Evolutionary conservation across 1,140 invertebrate species (phyloP), one percentile per base, ranked within the genome.

Genomic region (Cydia fagiglandana): DNA sequence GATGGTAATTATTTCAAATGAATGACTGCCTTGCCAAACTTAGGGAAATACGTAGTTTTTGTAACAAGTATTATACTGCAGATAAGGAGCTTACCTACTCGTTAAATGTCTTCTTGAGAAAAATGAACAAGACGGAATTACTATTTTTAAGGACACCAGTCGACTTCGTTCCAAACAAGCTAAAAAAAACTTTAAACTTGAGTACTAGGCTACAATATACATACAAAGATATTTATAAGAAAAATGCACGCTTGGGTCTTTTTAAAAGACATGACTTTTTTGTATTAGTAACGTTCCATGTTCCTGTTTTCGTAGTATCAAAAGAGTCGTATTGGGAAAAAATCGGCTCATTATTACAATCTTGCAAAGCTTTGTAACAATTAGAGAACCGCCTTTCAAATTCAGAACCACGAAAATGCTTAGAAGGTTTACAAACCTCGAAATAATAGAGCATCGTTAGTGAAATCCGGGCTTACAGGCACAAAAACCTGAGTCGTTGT

Each of bases 401-500:
- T 24, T 24, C 56, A 9, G 10, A 61, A 7, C 56, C 56, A 61
- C 56, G 20, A n/a, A 17, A 28, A 45, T 24, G 50, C 45, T 56
- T 38, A 56, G 50, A 56, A 24, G 73, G 45, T 56, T 24, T 50
- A 74, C 73, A 50, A 53, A 74, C 50, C 73, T 24, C 45, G 20
- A 74, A 70, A 70, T 70, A 70, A 70, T 70, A 70, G 66, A 70
- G 15, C 66, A 70, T 78, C 77, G 79, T 84, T 80, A 85, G 78
- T 81, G 78, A 82, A 83, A 83, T 80, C 79, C 75, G 30, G 75
- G 45, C 66, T 74, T 78, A 89, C 86, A 84, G 87, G 90, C 85
- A 81, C 81, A 82, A 83, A 89, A 84, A 88, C 86, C 85, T 90
- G 90, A 91, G 81, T 80, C 85, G 84, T 84, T 89, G 85, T 88